phyloP scores from a whole-genome alignment of 2,888 invertebrate species.

The Andrena dorsata region DNA sequence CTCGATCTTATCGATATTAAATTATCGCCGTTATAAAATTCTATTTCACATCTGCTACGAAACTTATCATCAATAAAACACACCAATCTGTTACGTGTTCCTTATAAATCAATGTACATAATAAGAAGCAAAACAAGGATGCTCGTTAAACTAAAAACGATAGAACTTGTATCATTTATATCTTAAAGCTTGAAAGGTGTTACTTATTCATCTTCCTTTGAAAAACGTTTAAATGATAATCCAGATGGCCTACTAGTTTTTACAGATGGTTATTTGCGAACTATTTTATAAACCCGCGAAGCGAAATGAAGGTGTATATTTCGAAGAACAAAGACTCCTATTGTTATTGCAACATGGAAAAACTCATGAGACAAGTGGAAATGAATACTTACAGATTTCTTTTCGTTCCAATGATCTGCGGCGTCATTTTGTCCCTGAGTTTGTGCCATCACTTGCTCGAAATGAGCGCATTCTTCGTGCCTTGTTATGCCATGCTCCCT shows the following conservation, averaged over 20 bases:
- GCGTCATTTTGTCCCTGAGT: constrained; percentile 86
- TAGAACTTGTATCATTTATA: background rate
- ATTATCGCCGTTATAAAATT: background rate
- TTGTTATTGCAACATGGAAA: constrained; percentile 19
- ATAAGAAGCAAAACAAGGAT: background rate
- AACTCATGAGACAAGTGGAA: constrained; percentile 36
- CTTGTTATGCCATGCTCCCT: constrained; percentile 94
- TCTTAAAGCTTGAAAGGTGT: background rate
- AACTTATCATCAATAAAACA: background rate
- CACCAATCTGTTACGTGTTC: background rate
- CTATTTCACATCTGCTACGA: background rate
- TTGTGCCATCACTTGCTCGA: constrained; percentile 91
- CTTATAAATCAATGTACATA: background rate
- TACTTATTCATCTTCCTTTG: background rate
- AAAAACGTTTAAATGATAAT: background rate
- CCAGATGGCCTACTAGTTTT: constrained; percentile 50
- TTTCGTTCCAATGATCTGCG: constrained; percentile 89
- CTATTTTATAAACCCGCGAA: background rate
- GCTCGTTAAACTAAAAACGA: background rate
- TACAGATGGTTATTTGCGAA: constrained; percentile 28
- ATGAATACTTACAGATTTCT: constrained; percentile 87
- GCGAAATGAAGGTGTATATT: constrained; percentile 12
- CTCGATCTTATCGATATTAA: background rate
- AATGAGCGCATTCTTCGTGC: constrained; percentile 94
- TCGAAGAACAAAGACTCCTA: constrained; percentile 7